A percentile compares a stretch with the other conserved stretches of the same genome.
phyloP scores from a whole-genome alignment of 2,113 vertebrate species.

The Puntigrus tetrazona region DNA sequence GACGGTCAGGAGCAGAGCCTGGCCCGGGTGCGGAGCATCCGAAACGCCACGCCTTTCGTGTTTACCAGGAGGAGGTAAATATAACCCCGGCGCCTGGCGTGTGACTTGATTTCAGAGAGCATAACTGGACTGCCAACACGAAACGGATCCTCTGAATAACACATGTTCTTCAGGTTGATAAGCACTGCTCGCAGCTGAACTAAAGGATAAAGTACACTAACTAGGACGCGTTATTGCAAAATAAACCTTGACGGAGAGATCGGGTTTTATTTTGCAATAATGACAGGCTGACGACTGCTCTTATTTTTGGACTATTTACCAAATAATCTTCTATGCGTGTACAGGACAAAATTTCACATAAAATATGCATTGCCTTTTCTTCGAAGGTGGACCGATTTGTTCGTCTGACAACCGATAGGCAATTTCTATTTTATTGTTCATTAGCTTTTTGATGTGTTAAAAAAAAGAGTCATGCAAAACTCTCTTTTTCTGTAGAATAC shows the following conservation, averaged over 20 bases:
- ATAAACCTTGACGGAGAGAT: not conserved
- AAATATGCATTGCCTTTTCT: too few relatives aligned
- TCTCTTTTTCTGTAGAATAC: too few relatives aligned
- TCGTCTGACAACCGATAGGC: too few relatives aligned
- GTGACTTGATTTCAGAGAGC: not conserved
- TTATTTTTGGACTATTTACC: not conserved
- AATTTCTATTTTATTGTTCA: too few relatives aligned
- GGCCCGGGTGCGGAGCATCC: constrained; percentile 77
- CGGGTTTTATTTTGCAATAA: not conserved
- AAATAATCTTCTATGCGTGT: too few relatives aligned
- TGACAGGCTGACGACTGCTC: not conserved
- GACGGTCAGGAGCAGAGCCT: constrained; percentile 81
- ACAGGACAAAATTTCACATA: too few relatives aligned
- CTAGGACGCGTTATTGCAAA: not conserved
- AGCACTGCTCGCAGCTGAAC: not conserved
- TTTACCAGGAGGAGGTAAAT: constrained; percentile 89
- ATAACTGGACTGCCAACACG: not conserved
- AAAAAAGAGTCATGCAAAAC: too few relatives aligned
- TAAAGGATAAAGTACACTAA: not conserved
- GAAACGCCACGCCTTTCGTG: constrained; percentile 86
- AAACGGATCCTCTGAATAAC: not conserved
- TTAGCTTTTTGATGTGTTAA: too few relatives aligned
- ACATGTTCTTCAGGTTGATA: not conserved
- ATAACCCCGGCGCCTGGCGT: not conserved
- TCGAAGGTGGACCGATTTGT: too few relatives aligned